Base-by-base conservation (phyloP, 2,113 vertebrate genomes). In the Anolis sagrei region DNA sequence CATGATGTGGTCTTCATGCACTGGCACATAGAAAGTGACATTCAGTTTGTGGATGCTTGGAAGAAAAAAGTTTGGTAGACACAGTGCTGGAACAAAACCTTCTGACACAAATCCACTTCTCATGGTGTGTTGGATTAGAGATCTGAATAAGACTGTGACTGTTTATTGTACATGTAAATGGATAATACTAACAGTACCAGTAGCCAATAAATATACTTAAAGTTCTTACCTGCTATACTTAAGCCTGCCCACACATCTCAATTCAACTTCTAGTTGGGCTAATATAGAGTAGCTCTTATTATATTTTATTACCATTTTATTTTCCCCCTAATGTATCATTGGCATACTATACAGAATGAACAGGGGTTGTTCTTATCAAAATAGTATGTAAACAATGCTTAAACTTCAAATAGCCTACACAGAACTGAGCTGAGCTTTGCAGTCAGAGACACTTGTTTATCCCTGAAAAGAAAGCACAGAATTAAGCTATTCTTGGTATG, bases 201-300 rank as follows among this genome's bases (percentile, higher is more conserved):
- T 25, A 64, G 39, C 58, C 75, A 83, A 29, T 34, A 74, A 62
- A 64, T 76, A 81, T 73, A 87, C 49, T 83, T 27, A 32, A 75
- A 82, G 16, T 75, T 89, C 44, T 73, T 16, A 9, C 69, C 86
- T 90, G 88, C 54, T 87, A 54, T 21, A 90, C 49, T 85, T 87
- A 34, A 69, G 58, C 32, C 81, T 16, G 73, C 34, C 19, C 75
- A 81, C 61, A 66, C 48, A 44, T 21, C 7, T 68, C 44, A 76
- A 73, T 54, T 3, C 62, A 34, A 79, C 5, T 29, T 14, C 54
- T 51, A 34, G 49, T 36, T 73, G 39, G 51, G 32, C 54, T 49
- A 72, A 69, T 36, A n/a, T 36, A 48, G 6, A 70, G 54, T 2
- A 27, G 5, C 62, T 32, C 54, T 18, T 58, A 58, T 14, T 58